Evolutionary conservation across 2,113 vertebrate genomes (phyloP), one percentile per base, ranked within the genome.

Genomic region (Aythya baeri): DNA sequence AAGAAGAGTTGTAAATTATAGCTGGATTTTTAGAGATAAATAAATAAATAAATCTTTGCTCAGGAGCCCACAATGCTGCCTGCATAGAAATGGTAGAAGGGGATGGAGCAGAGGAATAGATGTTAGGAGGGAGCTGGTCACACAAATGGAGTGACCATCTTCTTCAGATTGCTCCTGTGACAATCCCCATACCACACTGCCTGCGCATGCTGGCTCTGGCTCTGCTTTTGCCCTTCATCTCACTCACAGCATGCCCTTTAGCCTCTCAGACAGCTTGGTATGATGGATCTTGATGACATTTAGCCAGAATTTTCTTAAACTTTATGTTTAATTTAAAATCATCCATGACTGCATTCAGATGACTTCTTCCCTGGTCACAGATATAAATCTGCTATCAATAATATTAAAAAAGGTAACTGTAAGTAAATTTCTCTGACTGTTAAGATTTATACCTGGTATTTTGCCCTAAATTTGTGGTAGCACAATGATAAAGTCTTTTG

Each of bases 221-320:
- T 93, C 61, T 68, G 88, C 73, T 84, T 91, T 81, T 92, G 94
- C 89, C 93, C 89, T 96, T 96, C 93, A 89, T 82, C 74, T 36
- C 68, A 54, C 62, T 93, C 81, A 49, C 57, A 84, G 61, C 2
- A 0, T 36, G 46, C 85, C 78, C 91, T 96, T 86, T 97, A 85
- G 62, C 95, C 87, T 70, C 82, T 73, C 85, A 86, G 89, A 94
- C 85, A 88, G 71, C 75, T 91, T 73, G 63, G 22, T 80, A 74
- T 96, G 95, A 93, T 96, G 89, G 81, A 95, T 96, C 95, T 95
- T 82, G 86, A 94, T 96, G 96, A 95, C 96, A 97, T 97, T 96
- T 95, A 97, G 86, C 86, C 91, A 92, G 93, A 96, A 96, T 96
- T 96, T 97, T 97, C 94, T 94, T 97, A 95, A 96, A 97, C 91